Base-by-base conservation (phyloP, 37 sponge, comb jelly and placozoan genomes). In the Corticium candelabrum region DNA sequence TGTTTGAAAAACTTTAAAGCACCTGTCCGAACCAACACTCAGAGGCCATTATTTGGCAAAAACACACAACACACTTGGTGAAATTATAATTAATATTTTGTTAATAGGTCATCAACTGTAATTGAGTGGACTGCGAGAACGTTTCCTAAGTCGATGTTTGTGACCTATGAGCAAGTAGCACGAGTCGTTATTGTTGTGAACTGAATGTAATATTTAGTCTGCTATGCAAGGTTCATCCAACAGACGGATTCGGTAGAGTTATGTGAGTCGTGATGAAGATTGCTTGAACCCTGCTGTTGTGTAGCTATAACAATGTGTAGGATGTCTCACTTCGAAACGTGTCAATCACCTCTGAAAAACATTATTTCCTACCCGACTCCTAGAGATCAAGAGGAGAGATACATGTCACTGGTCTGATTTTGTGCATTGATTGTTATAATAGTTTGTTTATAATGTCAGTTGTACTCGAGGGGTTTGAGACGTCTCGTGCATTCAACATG, bases 251-350 rank as follows among this genome's bases (percentile, higher is more conserved):
- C 82, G 92, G 92, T 76, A 73, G 36, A 7, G 76, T 91, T 40
- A 91, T 91, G 92, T 91, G 38, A 88, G 92, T 77, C 27, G 62
- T 21, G 29, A n/a, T n/a, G n/a, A n/a, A n/a, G n/a, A n/a, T n/a
- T n/a, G n/a, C n/a, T n/a, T n/a, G n/a, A n/a, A n/a, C n/a, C n/a
- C n/a, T n/a, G n/a, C n/a, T n/a, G n/a, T n/a, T n/a, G n/a, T n/a
- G n/a, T n/a, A n/a, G n/a, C n/a, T n/a, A n/a, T n/a, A n/a, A n/a
- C n/a, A n/a, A n/a, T n/a, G n/a, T n/a, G n/a, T n/a, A n/a, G n/a
- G n/a, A n/a, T n/a, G n/a, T n/a, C n/a, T n/a, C n/a, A n/a, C n/a
- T n/a, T n/a, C n/a, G n/a, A n/a, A n/a, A n/a, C n/a, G n/a, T n/a
- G n/a, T n/a, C n/a, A n/a, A n/a, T 89, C 87, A 73, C 87, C 90